Percentiles rank a stretch among this genome's conserved stretches.
phyloP scores from a whole-genome alignment of 2,888 invertebrate species.

The Diarsia brunnea region DNA sequence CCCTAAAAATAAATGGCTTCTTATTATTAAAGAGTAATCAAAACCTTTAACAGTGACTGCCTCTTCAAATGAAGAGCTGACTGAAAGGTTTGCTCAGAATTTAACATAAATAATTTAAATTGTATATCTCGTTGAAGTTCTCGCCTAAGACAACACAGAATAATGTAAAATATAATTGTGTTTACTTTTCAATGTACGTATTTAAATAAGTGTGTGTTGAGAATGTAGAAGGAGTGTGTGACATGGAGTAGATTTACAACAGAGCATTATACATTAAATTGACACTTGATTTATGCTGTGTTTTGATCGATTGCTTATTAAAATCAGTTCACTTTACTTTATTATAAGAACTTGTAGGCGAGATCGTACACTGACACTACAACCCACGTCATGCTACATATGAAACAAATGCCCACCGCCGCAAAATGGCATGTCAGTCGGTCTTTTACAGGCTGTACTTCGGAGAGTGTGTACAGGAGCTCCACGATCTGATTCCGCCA shows the following conservation, averaged over 20 bases:
- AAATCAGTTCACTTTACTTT: neutral
- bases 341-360: neutral
- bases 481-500: no score
- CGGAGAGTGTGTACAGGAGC: no score
- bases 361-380: neutral
- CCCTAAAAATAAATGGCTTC: neutral
- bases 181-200: neutral
- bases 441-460: no score
- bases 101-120: constrained; percentile 3
- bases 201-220: neutral
- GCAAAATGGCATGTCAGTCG: no score
- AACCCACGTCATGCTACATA: neutral
- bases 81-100: constrained; percentile 2
- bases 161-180: constrained; percentile 5
- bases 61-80: neutral
- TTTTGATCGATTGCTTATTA: neutral
- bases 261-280: neutral
- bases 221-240: neutral
- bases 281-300: neutral
- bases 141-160: neutral
- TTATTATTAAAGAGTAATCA: neutral
- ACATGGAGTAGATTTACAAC: neutral
- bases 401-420: no score
- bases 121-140: constrained; percentile 14
- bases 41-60: constrained; percentile 6